Conservation (phyloP, 2,888 invertebrate genomes). For the Linyphia triangularis region DNA sequence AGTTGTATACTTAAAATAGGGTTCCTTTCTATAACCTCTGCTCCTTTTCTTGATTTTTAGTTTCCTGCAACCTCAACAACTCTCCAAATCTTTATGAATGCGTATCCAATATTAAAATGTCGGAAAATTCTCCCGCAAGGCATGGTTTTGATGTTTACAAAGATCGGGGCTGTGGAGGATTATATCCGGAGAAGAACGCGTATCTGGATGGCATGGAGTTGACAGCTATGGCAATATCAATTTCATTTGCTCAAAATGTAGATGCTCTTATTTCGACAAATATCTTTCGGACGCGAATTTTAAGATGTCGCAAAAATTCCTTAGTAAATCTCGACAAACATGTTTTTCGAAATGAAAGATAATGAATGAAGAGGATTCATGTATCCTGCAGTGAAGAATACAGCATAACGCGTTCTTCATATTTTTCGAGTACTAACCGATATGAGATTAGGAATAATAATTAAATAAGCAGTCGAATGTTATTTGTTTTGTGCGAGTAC, state of each 20-base stretch:
- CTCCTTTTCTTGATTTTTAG: background rate
- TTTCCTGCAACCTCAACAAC: background rate
- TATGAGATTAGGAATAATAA: too few species aligned
- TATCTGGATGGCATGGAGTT: background rate
- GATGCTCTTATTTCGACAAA: background rate
- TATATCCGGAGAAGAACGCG: background rate
- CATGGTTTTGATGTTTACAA: background rate
- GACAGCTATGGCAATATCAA: constrained; percentile 3
- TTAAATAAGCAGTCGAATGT: too few species aligned
- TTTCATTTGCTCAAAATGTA: background rate
- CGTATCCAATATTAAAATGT: background rate
- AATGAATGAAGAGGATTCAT: background rate
- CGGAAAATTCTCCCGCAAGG: background rate
- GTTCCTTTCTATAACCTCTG: background rate
- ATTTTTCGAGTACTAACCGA: too few species aligned
- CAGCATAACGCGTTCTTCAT: too few species aligned
- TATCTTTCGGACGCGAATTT: background rate
- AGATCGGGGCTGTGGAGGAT: background rate
- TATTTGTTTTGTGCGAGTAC: too few species aligned
- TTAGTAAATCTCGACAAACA: background rate
- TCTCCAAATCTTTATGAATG: background rate
- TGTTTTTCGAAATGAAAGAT: background rate
- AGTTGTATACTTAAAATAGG: background rate
- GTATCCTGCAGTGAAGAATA: too few species aligned
- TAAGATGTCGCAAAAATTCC: background rate